Evolutionary conservation across 2,888 invertebrate genomes (phyloP).

Genomic region (Fragum fragum): DNA sequence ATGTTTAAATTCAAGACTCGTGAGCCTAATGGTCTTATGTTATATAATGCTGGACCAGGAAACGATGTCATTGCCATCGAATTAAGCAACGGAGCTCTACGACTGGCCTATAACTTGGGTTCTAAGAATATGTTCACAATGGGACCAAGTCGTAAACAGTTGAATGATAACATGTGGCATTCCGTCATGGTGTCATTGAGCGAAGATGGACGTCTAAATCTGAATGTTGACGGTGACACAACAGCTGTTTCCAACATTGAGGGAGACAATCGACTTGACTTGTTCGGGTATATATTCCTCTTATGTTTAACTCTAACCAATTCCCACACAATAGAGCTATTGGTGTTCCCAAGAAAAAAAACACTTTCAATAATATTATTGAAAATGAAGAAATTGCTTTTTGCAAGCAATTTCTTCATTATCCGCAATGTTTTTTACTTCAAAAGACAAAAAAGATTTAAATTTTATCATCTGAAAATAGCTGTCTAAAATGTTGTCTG

Average conservation of each 20-base stretch:
- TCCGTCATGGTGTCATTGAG: conserved; percentile 69
- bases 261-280: conserved; percentile 64
- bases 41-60: conserved; percentile 76
- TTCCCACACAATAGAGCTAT: too few relatives aligned
- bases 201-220: conserved; percentile 68
- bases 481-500: too few relatives aligned
- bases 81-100: conserved; percentile 80
- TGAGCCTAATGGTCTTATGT: conserved; percentile 77
- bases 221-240: conserved; percentile 71
- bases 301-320: too few relatives aligned
- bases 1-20: conserved; percentile 82
- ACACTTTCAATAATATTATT: too few relatives aligned
- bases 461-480: too few relatives aligned
- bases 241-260: conserved; percentile 67
- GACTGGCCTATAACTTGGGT: conserved; percentile 81
- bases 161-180: conserved; percentile 83
- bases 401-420: too few relatives aligned
- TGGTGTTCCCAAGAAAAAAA: too few relatives aligned
- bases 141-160: conserved; percentile 51
- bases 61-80: conserved; percentile 81
- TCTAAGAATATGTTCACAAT: conserved; percentile 55
- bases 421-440: too few relatives aligned
- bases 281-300: conserved; percentile 51
- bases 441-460: too few relatives aligned
- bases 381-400: too few relatives aligned